Evolutionary conservation across 92 coral and sea anemone genomes (phyloP).

Genomic region (Porites evermanni): DNA sequence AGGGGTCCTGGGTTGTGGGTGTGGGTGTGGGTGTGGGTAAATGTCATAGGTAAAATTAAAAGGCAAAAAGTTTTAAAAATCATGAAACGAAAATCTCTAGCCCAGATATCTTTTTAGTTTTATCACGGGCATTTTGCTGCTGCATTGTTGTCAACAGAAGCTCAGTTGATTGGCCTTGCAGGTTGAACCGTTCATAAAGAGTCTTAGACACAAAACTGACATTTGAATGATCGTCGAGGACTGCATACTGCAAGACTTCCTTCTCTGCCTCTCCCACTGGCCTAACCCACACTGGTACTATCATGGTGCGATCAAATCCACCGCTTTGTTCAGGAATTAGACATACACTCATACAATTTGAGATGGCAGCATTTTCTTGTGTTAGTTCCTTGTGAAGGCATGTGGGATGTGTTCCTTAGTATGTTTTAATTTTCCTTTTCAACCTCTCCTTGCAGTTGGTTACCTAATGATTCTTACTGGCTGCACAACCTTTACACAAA

Average conservation of each 20-base stretch:
- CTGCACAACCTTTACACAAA: constrained; percentile 13
- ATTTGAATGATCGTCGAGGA: constrained; percentile 32
- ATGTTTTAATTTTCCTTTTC: not conserved
- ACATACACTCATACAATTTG: constrained; percentile 43
- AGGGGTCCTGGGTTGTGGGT: constrained; percentile 33
- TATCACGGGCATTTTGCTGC: constrained; percentile 10
- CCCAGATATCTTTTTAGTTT: not conserved
- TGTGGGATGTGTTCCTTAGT: constrained; percentile 24
- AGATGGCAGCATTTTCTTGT: not conserved
- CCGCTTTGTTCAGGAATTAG: not conserved
- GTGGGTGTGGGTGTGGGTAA: constrained; percentile 34
- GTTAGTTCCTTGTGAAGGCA: constrained; percentile 30
- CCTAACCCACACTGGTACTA: constrained; percentile 47
- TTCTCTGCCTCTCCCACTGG: constrained; percentile 24
- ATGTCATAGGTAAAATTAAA: constrained; percentile 2
- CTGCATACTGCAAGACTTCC: constrained; percentile 34
- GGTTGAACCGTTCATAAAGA: constrained; percentile 22
- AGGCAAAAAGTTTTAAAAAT: too few species aligned
- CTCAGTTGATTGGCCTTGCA: constrained; percentile 26
- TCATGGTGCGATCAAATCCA: constrained; percentile 38
- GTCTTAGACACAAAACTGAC: constrained; percentile 34
- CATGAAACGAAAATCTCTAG: not conserved
- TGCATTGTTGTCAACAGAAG: constrained; percentile 33
- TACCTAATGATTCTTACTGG: constrained; percentile 13
- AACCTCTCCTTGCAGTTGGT: not conserved